Conservation (phyloP, 2,888 invertebrate species). For the Melanostoma mellinum region DNA sequence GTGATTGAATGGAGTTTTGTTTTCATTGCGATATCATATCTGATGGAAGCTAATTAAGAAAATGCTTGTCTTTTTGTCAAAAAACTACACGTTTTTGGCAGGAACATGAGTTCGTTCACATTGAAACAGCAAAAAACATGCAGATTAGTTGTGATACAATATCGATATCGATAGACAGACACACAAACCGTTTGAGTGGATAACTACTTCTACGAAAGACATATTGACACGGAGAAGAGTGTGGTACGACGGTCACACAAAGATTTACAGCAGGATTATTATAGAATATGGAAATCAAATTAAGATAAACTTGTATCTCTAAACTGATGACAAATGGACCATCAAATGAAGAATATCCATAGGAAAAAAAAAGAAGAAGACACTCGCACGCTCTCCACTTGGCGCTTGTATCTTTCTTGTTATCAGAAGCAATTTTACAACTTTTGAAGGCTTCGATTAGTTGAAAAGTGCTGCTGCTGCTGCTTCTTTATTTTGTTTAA, state of each 20-base stretch:
- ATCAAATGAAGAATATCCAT: not conserved
- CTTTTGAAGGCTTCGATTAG: constrained; percentile 12
- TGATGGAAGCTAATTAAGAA: constrained; percentile 58
- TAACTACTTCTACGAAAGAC: too few relatives aligned
- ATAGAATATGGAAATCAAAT: constrained; percentile 38
- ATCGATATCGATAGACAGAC: constrained; percentile 17
- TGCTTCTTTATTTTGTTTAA: constrained; percentile 13
- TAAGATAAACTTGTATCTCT: constrained; percentile 19
- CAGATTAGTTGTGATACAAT: constrained; percentile 45
- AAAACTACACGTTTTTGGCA: constrained; percentile 35
- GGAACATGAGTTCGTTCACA: constrained; percentile 63
- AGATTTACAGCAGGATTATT: constrained; percentile 44
- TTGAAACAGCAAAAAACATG: constrained; percentile 44
- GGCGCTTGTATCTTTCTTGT: constrained; percentile 27
- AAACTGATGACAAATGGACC: constrained; percentile 28
- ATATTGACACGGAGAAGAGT: constrained; percentile 14
- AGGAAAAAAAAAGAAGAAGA: constrained; percentile 8
- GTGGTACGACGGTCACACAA: not conserved
- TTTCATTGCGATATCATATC: not conserved
- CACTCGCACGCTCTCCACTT: not conserved
- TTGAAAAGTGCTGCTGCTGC: not conserved
- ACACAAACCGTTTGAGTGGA: too few relatives aligned
- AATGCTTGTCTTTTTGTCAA: constrained; percentile 22
- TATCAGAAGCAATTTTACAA: constrained; percentile 17
- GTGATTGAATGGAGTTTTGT: constrained; percentile 19